Evolutionary conservation across 2,113 vertebrate genomes (phyloP), one percentile per base, ranked within the genome.

Genomic region (Brienomyrus brachyistius): DNA sequence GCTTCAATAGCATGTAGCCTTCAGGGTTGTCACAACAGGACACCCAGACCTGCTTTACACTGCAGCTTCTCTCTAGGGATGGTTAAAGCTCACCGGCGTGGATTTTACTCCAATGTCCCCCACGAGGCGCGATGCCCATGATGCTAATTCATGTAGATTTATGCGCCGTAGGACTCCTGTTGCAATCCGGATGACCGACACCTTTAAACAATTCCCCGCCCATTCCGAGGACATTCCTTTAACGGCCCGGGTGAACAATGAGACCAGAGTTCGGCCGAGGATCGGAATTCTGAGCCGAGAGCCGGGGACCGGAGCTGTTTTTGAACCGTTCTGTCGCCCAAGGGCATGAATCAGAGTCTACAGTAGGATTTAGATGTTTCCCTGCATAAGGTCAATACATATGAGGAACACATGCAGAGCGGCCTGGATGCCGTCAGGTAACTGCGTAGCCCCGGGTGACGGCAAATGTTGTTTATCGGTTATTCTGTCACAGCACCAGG

Each of bases 381-480:
- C 86, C 77, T 94, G 93, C 90, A 93, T 92, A 93, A 94, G 92
- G 94, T 94, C 93, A 94, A 86, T 90, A 91, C 91, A 92, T 91
- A 90, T 86, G 43, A 93, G 91, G 91, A 93, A 91, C 90, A 92
- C 50, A 90, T 89, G 91, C 90, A 91, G 88, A 88, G 90, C 52
- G 91, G 91, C 92, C 85, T 88, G 90, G 91, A 47, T 91, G 91
- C 92, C 91, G 91, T 91, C 94, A 94, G 94, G 93, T 93, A 90
- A 10, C 89, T 90, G 45, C 74, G 88, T 84, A 84, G 92, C 94
- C 93, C 92, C 56, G 43, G 92, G 90, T 86, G 51, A 88, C 48
- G 48, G 94, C 91, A 92, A 88, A 91, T 85, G 87, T 91, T 94
- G 93, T 93, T 92, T 94, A 92, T 91, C 94, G 93, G 91, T 90